These are phyloP conservation scores for Odontophorus gujanensis DNA, from an alignment of 2,113 vertebrate species.

Conservation along the genomic window DNA sequence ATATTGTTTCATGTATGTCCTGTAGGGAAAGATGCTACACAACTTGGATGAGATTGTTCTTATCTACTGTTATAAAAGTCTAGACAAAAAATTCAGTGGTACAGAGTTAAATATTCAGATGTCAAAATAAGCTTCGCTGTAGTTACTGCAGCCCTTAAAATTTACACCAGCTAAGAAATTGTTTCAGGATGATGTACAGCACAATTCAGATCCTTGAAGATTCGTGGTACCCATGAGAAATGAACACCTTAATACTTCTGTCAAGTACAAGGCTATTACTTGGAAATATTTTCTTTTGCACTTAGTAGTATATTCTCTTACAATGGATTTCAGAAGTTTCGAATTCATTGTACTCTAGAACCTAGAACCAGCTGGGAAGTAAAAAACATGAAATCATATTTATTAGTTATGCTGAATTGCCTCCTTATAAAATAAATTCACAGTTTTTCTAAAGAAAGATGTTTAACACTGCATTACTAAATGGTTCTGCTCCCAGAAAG, in stretches of 20 bases:
- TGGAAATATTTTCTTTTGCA: background rate
- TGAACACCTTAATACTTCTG: background rate
- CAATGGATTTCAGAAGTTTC: slow-evolving; percentile 15
- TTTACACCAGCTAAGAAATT: background rate
- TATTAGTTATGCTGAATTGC: slow-evolving; percentile 52
- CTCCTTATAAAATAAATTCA: slow-evolving; percentile 59
- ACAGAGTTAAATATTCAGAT: background rate
- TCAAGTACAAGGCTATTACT: background rate
- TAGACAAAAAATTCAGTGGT: background rate
- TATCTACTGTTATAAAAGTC: background rate
- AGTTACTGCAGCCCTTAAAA: background rate
- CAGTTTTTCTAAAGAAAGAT: slow-evolving; percentile 61
- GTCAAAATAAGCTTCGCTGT: background rate
- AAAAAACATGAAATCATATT: slow-evolving; percentile 55
- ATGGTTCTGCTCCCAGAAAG: slow-evolving; percentile 28
- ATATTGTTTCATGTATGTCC: background rate
- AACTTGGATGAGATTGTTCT: background rate
- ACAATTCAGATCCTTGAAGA: background rate
- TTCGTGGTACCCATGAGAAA: background rate
- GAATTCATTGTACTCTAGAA: slow-evolving; percentile 35
- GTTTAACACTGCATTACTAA: slow-evolving; percentile 35
- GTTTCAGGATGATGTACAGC: background rate
- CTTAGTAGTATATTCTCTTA: slow-evolving; percentile 31
- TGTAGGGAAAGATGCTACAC: background rate
- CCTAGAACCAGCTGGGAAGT: slow-evolving; percentile 44